Percentiles rank a stretch among this genome's conserved stretches.
These are phyloP conservation scores for Aspidapion aeneum DNA, from an alignment of 2,888 invertebrate genomes.

Conservation along the genomic window DNA sequence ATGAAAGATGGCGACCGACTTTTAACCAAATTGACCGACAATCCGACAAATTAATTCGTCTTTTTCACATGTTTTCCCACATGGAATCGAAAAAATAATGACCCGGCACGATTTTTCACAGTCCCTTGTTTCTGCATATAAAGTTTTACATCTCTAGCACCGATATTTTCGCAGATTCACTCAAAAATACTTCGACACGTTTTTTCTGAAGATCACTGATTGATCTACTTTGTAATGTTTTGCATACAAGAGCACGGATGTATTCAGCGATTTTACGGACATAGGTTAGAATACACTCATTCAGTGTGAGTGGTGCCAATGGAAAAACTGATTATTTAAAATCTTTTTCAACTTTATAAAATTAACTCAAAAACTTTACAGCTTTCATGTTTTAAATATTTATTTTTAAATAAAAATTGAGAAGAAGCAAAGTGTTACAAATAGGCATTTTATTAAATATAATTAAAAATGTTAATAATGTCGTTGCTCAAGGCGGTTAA, in stretches of 20 bases:
- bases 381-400: too few relatives aligned
- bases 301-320: background rate
- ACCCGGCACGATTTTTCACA: background rate
- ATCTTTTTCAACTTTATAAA: too few relatives aligned
- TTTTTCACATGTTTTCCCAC: conserved; percentile 42
- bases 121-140: background rate
- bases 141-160: background rate
- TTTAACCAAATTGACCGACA: conserved; percentile 48
- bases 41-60: conserved; percentile 50
- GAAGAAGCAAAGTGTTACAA: too few relatives aligned
- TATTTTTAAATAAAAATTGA: too few relatives aligned
- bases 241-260: conserved; percentile 46
- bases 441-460: too few relatives aligned
- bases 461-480: too few relatives aligned
- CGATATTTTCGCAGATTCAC: background rate
- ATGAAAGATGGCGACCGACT: conserved; percentile 59
- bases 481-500: too few relatives aligned
- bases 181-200: background rate
- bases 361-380: too few relatives aligned
- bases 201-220: conserved; percentile 46
- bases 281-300: conserved; percentile 41
- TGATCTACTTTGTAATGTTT: conserved; percentile 49
- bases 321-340: background rate
- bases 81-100: background rate
- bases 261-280: conserved; percentile 41